phyloP scores from a whole-genome alignment of 53 echinoderm and acorn worm species.

The Hippasteria phrygiana region DNA sequence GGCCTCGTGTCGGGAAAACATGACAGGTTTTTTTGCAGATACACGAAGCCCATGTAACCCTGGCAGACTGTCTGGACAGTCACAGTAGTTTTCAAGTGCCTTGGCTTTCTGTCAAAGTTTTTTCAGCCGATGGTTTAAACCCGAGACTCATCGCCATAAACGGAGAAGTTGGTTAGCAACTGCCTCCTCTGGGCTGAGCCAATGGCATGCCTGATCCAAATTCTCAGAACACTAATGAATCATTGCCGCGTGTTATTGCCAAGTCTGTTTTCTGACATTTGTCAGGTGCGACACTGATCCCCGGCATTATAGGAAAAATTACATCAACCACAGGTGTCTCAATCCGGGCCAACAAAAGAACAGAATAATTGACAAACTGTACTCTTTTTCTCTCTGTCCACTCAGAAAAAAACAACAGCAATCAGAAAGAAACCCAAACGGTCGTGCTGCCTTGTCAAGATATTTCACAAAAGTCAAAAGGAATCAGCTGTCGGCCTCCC shows the following conservation, averaged over 20 bases:
- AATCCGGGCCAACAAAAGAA: slow-evolving; percentile 11
- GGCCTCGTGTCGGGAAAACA: too few relatives aligned
- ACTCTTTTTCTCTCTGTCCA: not conserved
- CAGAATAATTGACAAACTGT: slow-evolving; percentile 22
- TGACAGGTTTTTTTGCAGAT: too few relatives aligned
- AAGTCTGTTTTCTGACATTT: slow-evolving; percentile 38
- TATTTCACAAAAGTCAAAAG: slow-evolving; percentile 26
- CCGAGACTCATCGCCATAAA: too few relatives aligned
- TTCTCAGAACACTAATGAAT: slow-evolving; percentile 19
- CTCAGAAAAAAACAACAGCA: not conserved
- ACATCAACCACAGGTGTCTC: slow-evolving; percentile 23
- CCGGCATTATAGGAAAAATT: slow-evolving; percentile 28
- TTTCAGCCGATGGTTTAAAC: too few relatives aligned
- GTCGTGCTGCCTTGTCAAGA: slow-evolving; percentile 32
- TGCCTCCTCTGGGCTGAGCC: not conserved
- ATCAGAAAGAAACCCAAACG: not conserved
- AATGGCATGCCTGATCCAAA: not conserved
- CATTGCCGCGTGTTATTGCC: slow-evolving; percentile 32
- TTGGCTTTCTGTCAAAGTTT: too few relatives aligned
- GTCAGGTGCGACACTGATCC: slow-evolving; percentile 27
- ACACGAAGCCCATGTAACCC: too few relatives aligned
- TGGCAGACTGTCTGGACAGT: too few relatives aligned
- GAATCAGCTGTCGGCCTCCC: not conserved
- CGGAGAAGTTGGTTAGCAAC: not conserved
- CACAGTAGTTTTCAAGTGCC: too few relatives aligned